Evolutionary conservation across 2,797 vertebrate genomes (phyloP), one percentile per base, ranked within the genome.

Genomic region (Melanotaenia boesemani): DNA sequence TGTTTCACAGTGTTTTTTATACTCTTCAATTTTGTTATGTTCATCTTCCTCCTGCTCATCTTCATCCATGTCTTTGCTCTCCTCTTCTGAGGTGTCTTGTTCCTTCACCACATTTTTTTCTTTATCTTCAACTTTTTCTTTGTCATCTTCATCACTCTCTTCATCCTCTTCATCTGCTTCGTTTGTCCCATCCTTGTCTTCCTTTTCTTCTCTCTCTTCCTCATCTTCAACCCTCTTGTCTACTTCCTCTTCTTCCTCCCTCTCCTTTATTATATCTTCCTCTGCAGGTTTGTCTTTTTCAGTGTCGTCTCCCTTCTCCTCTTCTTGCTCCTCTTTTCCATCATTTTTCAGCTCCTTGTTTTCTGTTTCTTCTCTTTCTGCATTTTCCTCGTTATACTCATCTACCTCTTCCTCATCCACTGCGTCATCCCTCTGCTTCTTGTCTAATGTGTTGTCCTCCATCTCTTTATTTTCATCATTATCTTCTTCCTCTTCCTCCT

Each of bases 381-480:
- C 34, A 1, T 63, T 6, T 6, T 46, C 22, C 6, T 28, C 30
- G 1, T 57, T 46, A 3, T 65, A 63, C 0, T 52, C 28, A 1
- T 6, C 9, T 1, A 36, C 22, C 0, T 60, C 28, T n/a, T 65
- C 63, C 1, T 52, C 28, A 1, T 6, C 8, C 2, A 41, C 22
- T 0, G 55, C 28, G n/a, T 22, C 18, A 0, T 50, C 16, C 0
- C 26, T 26, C 1, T 68, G 2, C 0, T 56, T 10, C 0, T 50
- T 41, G 10, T 13, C 20, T n/a, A 6, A n/a, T 3, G 1, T n/a
- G 6, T 50, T 22, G 2, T 50, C 48, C 2, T 63, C 52, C 0
- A 72, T 24, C 0, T 69, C 41, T 1, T 59, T 39, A 0, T 41
- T 13, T 28, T 54, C 10, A 0, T n/a, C 22, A 16, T 62, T 26